phyloP scores from a whole-genome alignment of 2,797 vertebrate genomes.

The Malacoctenus gilli region DNA sequence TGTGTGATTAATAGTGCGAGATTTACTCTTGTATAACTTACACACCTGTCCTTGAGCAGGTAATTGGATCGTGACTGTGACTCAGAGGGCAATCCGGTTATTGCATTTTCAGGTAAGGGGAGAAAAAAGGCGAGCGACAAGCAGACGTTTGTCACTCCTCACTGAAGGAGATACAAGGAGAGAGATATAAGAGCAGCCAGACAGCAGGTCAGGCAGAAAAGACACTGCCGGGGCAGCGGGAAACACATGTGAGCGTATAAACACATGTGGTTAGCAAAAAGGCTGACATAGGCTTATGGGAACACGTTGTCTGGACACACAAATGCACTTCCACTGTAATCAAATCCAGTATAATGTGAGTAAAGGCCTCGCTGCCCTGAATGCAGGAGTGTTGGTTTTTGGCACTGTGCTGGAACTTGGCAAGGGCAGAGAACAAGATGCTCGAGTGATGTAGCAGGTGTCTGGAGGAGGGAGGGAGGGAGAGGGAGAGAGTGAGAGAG shows the following conservation, averaged over 20 bases:
- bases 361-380: slow-evolving; percentile 54
- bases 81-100: slow-evolving; percentile 75
- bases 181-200: slow-evolving; percentile 42
- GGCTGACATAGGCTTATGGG: slow-evolving; percentile 20
- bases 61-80: slow-evolving; percentile 73
- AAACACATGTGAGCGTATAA: slow-evolving; percentile 46
- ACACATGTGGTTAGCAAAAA: slow-evolving; percentile 32
- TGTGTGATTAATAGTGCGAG: slow-evolving; percentile 58
- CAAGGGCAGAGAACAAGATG: slow-evolving; percentile 61
- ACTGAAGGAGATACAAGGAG: slow-evolving; percentile 16
- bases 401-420: slow-evolving; percentile 61
- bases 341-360: slow-evolving; percentile 61
- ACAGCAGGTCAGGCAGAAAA: slow-evolving; percentile 45
- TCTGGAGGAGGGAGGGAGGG: slow-evolving; percentile 16
- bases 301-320: slow-evolving; percentile 30
- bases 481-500: background rate
- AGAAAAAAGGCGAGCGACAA: slow-evolving; percentile 21
- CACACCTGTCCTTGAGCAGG: slow-evolving; percentile 75
- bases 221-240: slow-evolving; percentile 16
- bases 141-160: slow-evolving; percentile 35
- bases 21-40: slow-evolving; percentile 71
- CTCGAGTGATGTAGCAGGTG: slow-evolving; percentile 55
- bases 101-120: slow-evolving; percentile 53
- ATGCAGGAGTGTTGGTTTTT: slow-evolving; percentile 61
- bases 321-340: slow-evolving; percentile 61